Base-by-base conservation (phyloP, 2,888 invertebrate genomes). In the Agonopterix heracliana region DNA sequence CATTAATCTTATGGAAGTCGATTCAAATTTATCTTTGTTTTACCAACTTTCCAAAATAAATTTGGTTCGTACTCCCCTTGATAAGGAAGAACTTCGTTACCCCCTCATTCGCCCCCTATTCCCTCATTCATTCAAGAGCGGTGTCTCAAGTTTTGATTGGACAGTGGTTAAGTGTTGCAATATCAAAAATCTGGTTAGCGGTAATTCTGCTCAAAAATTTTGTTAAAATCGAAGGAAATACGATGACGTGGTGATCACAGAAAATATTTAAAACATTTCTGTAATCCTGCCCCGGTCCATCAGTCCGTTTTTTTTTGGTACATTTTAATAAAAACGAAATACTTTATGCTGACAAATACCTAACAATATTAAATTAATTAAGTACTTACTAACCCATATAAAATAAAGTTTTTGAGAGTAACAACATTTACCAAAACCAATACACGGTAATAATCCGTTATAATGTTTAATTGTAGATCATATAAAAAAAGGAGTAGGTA, bases 1-100 rank as follows among this genome's bases (percentile, higher is more conserved):
- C 78, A 79, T 79, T 76, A 78, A 79, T 78, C 78, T 79, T 67
- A 46, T 43, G 47, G 55, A 48, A 71, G 71, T 71, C 78, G 70
- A 76, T 75, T 76, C 69, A 68, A 74, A 78, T 73, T 75, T 75
- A 78, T 78, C 76, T 78, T 78, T 77, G 78, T 74, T 76, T 74
- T 65, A 73, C 59, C 63, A 71, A 78, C 65, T 78, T 75, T 66
- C 63, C 54, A 62, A 72, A 74, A 75, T 75, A 73, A 73, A 75
- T 73, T 72, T 63, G 60, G 65, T 55, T 57, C 56, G 5, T 10
- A 3, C 38, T 11, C 13, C 34, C 41, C 41, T 4, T 14, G 45
- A 45, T 38, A 45, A 45, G 45, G 26, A 34, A 41, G 12, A 13
- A 41, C 9, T 12, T 12, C 11, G n/a, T 13, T 10, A 14, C 38